phyloP scores from a whole-genome alignment of 2,113 vertebrate species.

The Erythrocercus mccallii region DNA sequence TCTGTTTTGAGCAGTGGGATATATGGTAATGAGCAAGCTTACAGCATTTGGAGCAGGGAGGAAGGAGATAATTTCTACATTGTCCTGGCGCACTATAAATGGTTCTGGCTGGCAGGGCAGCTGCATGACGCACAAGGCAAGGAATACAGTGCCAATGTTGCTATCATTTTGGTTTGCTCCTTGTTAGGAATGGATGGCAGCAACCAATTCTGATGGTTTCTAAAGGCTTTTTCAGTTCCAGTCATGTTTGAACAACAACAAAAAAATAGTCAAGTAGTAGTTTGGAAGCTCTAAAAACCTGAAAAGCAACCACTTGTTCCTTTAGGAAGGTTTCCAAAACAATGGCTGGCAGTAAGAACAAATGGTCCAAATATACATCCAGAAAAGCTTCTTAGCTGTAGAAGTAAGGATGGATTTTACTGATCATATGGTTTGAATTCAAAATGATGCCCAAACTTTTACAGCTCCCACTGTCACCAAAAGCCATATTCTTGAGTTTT shows the following conservation, averaged over 20 bases:
- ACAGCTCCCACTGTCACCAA: background rate
- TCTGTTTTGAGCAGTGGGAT: background rate
- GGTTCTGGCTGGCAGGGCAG: background rate
- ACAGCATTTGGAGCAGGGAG: background rate
- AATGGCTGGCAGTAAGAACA: conserved; percentile 12
- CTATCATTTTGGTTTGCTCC: conserved; percentile 18
- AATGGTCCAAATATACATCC: background rate
- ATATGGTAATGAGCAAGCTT: background rate
- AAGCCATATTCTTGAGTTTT: conserved; percentile 6
- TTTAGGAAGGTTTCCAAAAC: conserved; percentile 42
- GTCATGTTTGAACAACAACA: background rate
- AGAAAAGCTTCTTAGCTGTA: background rate
- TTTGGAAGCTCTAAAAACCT: conserved; percentile 20
- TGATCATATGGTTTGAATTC: conserved; percentile 44
- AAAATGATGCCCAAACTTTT: background rate
- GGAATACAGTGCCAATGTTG: background rate
- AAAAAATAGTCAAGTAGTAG: background rate
- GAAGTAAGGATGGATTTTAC: conserved; percentile 1
- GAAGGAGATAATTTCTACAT: background rate
- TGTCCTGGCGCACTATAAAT: background rate
- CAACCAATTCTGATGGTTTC: background rate
- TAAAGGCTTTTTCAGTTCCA: background rate
- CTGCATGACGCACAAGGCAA: background rate
- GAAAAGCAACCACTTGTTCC: conserved; percentile 17
- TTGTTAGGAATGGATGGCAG: background rate